phyloP scores from a whole-genome alignment of 2,888 invertebrate genomes.

The Cremastinae sp. region DNA sequence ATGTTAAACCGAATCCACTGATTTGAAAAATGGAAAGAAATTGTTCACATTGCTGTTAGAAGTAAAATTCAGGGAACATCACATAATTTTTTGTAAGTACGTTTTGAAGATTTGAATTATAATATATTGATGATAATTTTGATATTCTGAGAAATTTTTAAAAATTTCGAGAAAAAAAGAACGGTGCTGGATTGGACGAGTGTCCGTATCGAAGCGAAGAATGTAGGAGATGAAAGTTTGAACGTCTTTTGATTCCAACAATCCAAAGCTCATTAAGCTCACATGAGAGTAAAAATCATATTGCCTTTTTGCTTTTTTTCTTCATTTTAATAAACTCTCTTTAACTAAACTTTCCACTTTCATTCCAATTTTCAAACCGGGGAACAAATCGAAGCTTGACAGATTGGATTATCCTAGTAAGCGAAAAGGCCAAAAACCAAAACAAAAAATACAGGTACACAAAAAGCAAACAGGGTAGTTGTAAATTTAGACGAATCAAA shows the following conservation, averaged over 20 bases:
- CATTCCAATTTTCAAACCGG: slow-evolving; percentile 2
- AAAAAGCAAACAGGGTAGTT: slow-evolving; percentile 50
- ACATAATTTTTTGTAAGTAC: no score
- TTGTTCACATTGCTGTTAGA: background rate
- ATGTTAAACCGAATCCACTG: background rate
- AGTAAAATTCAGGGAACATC: background rate
- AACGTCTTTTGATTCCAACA: no score
- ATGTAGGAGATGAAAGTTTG: no score
- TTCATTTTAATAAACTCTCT: background rate
- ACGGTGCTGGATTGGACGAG: no score
- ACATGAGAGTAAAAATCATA: background rate
- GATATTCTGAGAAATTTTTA: no score
- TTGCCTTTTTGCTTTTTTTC: background rate
- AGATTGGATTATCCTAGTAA: slow-evolving; percentile 22
- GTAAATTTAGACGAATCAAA: slow-evolving; percentile 37
- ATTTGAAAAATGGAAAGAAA: background rate
- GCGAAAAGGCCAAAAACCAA: slow-evolving; percentile 32
- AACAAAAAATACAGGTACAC: slow-evolving; percentile 37
- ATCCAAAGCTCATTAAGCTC: no score
- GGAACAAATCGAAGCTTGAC: slow-evolving; percentile 2
- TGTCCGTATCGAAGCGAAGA: no score
- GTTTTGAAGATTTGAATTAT: no score
- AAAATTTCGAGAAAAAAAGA: no score
- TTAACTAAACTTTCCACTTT: background rate
- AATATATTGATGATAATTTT: no score